phyloP scores from a whole-genome alignment of 1,140 invertebrate species.

The Brachionus plicatilis region DNA sequence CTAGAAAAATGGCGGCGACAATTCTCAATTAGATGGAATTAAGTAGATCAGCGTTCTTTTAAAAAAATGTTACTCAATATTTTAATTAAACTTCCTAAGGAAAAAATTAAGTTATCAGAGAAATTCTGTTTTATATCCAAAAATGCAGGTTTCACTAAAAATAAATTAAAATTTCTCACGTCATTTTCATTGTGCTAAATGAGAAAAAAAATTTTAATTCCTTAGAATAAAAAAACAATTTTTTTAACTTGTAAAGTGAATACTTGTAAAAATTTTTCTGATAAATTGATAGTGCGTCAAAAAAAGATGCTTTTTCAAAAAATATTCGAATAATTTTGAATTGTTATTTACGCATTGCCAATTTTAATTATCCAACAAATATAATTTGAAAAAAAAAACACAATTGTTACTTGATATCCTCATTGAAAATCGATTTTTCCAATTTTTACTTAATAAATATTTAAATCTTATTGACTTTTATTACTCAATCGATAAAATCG shows the following conservation, averaged over 20 bases:
- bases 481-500: not conserved
- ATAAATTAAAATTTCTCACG: not conserved
- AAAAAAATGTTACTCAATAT: not conserved
- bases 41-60: not conserved
- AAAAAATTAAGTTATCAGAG: not conserved
- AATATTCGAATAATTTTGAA: not conserved
- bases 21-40: not conserved
- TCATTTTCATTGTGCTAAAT: too few species aligned
- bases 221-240: too few species aligned
- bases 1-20: not conserved
- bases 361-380: not conserved
- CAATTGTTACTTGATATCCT: not conserved
- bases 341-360: not conserved
- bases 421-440: not conserved
- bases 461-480: not conserved
- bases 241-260: too few species aligned
- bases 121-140: not conserved
- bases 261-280: not conserved
- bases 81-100: not conserved
- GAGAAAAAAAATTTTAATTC: too few species aligned
- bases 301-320: not conserved
- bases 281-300: not conserved
- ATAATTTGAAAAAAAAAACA: not conserved
- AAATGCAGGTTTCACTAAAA: not conserved
- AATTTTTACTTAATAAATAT: not conserved